phyloP scores from a whole-genome alignment of 2,113 vertebrate genomes.

The Panthera leo region DNA sequence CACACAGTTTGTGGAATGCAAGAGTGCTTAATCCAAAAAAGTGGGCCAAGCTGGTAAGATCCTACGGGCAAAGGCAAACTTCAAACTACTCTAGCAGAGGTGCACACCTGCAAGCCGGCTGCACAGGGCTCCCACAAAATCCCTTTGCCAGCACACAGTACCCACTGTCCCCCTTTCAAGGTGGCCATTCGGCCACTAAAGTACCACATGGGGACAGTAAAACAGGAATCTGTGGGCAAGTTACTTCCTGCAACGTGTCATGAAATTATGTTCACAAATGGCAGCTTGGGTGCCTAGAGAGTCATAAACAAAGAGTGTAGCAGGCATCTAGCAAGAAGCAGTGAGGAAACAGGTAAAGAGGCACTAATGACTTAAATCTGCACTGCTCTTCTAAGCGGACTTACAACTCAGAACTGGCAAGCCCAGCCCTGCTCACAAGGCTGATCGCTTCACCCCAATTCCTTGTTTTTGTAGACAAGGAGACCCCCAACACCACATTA shows the following conservation, averaged over 20 bases:
- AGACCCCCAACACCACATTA: neutral
- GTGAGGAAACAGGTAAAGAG: neutral
- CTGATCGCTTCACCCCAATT: neutral
- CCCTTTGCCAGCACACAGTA: too few relatives aligned
- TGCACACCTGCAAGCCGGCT: neutral
- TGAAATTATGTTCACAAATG: neutral
- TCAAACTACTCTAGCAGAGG: neutral
- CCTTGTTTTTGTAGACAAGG: neutral
- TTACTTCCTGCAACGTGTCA: neutral
- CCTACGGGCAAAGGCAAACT: neutral
- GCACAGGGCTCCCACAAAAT: neutral
- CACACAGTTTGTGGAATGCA: neutral
- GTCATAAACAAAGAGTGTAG: neutral
- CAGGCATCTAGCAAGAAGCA: neutral
- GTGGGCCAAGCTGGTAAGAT: neutral
- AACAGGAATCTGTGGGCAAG: neutral
- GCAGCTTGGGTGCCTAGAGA: neutral
- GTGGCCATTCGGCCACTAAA: neutral
- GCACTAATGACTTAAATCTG: neutral
- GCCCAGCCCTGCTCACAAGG: neutral
- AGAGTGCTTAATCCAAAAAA: neutral
- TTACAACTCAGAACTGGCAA: neutral
- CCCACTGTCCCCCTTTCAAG: neutral
- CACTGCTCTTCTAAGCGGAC: neutral
- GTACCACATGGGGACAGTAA: neutral